Evolutionary conservation across 2,888 invertebrate genomes (phyloP).

Genomic region (Brachycybe producta): DNA sequence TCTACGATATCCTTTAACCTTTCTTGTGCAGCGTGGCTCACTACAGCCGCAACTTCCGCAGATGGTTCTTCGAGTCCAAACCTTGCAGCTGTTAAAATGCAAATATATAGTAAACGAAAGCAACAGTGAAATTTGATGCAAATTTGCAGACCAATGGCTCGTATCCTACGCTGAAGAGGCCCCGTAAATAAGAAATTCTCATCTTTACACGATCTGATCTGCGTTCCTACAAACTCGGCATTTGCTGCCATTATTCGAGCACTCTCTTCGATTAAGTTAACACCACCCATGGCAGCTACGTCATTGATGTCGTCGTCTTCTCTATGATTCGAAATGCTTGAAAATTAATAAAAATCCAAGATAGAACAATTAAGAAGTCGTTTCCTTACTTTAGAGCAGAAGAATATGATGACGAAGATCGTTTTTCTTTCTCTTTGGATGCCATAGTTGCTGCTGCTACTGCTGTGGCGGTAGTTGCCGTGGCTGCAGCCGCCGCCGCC

Average conservation of each 20-base stretch:
- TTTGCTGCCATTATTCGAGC: constrained; percentile 77
- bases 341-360: constrained; percentile 1
- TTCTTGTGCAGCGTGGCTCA: constrained; percentile 90
- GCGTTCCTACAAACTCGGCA: constrained; percentile 76
- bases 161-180: constrained; percentile 49
- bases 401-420: constrained; percentile 37
- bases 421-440: constrained; percentile 61
- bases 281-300: constrained; percentile 97
- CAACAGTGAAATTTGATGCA: background rate
- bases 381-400: constrained; percentile 17
- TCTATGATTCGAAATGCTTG: constrained; percentile 31
- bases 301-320: constrained; percentile 96
- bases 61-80: constrained; percentile 73
- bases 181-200: constrained; percentile 70
- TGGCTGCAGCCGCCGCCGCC: constrained; percentile 34
- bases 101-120: constrained; percentile 5
- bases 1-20: constrained; percentile 78
- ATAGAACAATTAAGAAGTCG: background rate
- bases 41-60: constrained; percentile 70
- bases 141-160: constrained; percentile 45
- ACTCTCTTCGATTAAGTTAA: constrained; percentile 90
- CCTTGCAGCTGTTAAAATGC: constrained; percentile 38
- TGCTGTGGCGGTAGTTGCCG: constrained; percentile 31
- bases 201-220: constrained; percentile 83
- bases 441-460: constrained; percentile 22